Base-by-base conservation (phyloP, 2,888 invertebrate species). In the Idaea aversata region DNA sequence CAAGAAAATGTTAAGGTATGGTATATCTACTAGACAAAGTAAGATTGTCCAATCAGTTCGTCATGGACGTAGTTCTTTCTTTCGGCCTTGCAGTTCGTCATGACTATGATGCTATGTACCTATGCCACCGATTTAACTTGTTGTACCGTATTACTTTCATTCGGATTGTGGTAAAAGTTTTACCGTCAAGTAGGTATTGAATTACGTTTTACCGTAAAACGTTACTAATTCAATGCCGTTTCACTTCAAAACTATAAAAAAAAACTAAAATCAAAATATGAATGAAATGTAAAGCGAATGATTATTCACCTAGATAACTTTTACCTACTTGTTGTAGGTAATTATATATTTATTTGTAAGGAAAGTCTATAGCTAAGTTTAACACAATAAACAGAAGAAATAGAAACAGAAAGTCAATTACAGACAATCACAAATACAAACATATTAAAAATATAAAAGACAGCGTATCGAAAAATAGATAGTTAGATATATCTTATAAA, bases 211-310 rank as follows among this genome's bases (percentile, higher is more conserved):
- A 65, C 64, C 68, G 63, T 66, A 71, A 67, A 70, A 66, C 70
- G 70, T 65, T 69, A 65, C 70, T 65, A 68, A 71, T 67, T 61
- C 66, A 63, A 67, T 70, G 62, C 66, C 65, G 67, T 70, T 72
- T 72, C 71, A 68, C 70, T 69, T 63, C n/a, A 64, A 62, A 62
- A 62, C 61, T 6, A 10, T 47, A 13, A 5, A 67, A 65, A 67
- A 65, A 69, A 69, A 66, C 47, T 66, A 36, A 57, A 15, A 34
- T 34, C 59, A 57, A 59, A 65, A 66, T 68, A 64, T 64, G 34
- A 61, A 57, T 61, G 57, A 7, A 47, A 47, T 7, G 47, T 47
- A 47, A 47, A 47, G 47, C 47, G 47, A 47, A 13, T 47, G 47
- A 36, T 36, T 36, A 36, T 13, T 38, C 4, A 47, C 7, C 10